phyloP scores from a whole-genome alignment of 2,888 invertebrate species.

The Cynaeus angustus region DNA sequence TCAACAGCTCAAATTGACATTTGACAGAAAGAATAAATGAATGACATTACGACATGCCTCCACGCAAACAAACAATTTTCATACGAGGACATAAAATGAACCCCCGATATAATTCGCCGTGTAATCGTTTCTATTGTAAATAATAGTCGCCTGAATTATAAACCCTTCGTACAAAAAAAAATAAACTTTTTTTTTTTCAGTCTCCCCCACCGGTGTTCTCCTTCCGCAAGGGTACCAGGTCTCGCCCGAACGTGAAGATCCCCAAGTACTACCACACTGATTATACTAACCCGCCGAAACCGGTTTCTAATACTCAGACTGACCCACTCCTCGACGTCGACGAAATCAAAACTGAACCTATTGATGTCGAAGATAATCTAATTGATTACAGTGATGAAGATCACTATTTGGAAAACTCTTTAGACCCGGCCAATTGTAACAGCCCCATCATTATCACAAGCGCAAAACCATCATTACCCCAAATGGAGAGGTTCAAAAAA shows the following conservation, averaged over 20 bases:
- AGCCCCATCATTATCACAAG: constrained; percentile 38
- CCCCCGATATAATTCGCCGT: too few relatives aligned
- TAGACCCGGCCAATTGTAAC: constrained; percentile 18
- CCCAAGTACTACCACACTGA: constrained; percentile 68
- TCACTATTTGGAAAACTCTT: constrained; percentile 21
- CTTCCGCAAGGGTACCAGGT: constrained; percentile 68
- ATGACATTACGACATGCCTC: too few relatives aligned
- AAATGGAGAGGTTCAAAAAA: constrained; percentile 35
- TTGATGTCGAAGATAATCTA: constrained; percentile 64
- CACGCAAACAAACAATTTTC: too few relatives aligned
- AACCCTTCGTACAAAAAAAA: too few relatives aligned
- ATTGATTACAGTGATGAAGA: constrained; percentile 49
- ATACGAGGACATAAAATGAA: too few relatives aligned
- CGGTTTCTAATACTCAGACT: constrained; percentile 33
- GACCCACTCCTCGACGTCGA: constrained; percentile 61
- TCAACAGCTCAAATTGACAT: too few relatives aligned
- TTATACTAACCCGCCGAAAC: constrained; percentile 52
- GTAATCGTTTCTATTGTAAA: too few relatives aligned
- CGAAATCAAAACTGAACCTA: constrained; percentile 68
- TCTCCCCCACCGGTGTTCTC: constrained; percentile 64
- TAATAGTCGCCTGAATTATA: too few relatives aligned
- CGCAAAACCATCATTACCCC: not conserved
- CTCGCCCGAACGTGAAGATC: constrained; percentile 69
- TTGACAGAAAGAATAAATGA: too few relatives aligned
- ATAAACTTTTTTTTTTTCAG: constrained; percentile 60